Evolutionary conservation across 2,797 vertebrate genomes (phyloP), one percentile per base, ranked within the genome.

Genomic region (Macroramphosus scolopax): DNA sequence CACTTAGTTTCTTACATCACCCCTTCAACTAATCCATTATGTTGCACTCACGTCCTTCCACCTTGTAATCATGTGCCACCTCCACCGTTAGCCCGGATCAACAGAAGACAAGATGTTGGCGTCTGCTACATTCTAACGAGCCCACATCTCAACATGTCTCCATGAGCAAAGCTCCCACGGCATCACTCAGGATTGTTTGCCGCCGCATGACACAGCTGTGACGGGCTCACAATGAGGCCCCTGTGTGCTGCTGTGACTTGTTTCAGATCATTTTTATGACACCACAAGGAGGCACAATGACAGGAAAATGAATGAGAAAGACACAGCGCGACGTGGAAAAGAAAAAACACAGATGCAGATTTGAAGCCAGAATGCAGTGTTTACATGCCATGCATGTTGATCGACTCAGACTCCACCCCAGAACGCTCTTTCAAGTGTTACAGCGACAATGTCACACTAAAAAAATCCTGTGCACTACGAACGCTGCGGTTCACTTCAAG

Each of bases 261-360:
- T 42, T 44, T 52, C 31, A 30, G 36, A 58, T 58, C 8, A 32
- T 54, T 64, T 75, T 62, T 43, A 43, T 10, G 52, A 50, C 48
- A 37, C 14, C n/a, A 40, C 10, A 15, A 58, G 3, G 20, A 3
- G 20, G 36, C 17, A 17, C 5, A 13, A 32, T 12, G 39, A 45
- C 12, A 3, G 37, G 7, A 8, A 52, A 43, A 51, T 3, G 14
- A 31, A 51, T 38, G 34, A 55, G 10, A 44, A 17, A n/a, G n/a
- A n/a, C 12, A 8, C 18, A 47, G 22, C 9, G 1, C 17, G 22
- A 29, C 2, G 3, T 12, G 16, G 61, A 49, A 59, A n/a, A 48
- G 58, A 22, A 47, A 52, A 11, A 42, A n/a, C 38, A 26, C 2
- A n/a, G n/a, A n/a, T n/a, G n/a, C 5, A 16, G 15, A 56, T 40